A percentile compares a stretch with the other conserved stretches of the same genome.
phyloP scores from a whole-genome alignment of 2,888 invertebrate genomes.

The Crioceris asparagi region DNA sequence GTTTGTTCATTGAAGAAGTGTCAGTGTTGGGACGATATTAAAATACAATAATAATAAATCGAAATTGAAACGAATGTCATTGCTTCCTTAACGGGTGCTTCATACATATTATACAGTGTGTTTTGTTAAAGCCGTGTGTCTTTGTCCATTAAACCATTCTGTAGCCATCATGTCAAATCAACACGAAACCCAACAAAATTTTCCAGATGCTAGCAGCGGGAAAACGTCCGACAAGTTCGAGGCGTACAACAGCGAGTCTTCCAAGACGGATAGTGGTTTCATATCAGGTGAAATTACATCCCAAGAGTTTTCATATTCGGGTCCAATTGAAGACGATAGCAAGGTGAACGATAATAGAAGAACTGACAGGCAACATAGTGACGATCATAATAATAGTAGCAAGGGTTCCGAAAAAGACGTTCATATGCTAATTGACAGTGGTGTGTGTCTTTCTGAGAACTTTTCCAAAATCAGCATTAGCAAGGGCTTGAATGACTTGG shows the following conservation, averaged over 20 bases:
- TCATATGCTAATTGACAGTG: slow-evolving; percentile 54
- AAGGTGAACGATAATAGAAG: slow-evolving; percentile 13
- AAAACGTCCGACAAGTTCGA: slow-evolving; percentile 25
- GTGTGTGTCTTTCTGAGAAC: slow-evolving; percentile 49
- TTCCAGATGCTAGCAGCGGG: slow-evolving; percentile 30
- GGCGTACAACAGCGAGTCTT: slow-evolving; percentile 26
- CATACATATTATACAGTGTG: no score
- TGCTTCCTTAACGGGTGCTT: no score
- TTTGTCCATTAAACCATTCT: slow-evolving; percentile 13
- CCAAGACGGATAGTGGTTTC: slow-evolving; percentile 33
- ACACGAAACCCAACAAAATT: slow-evolving; percentile 15
- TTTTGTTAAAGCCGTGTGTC: slow-evolving; percentile 7
- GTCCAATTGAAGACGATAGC: slow-evolving; percentile 10
- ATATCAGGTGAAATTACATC: slow-evolving; percentile 26
- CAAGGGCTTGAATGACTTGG: slow-evolving; percentile 33
- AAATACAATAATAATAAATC: no score
- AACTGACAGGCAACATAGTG: not conserved
- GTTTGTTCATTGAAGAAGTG: no score
- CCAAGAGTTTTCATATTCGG: slow-evolving; percentile 12
- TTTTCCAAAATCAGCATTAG: slow-evolving; percentile 49
- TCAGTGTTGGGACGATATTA: slow-evolving; percentile 7
- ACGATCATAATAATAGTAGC: not conserved
- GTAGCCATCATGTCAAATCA: slow-evolving; percentile 21
- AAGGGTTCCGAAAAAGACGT: slow-evolving; percentile 2
- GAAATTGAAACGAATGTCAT: no score